These are phyloP conservation scores for Drosophila gaucha DNA, from an alignment of 2,888 invertebrate species.

Conservation along the genomic window DNA sequence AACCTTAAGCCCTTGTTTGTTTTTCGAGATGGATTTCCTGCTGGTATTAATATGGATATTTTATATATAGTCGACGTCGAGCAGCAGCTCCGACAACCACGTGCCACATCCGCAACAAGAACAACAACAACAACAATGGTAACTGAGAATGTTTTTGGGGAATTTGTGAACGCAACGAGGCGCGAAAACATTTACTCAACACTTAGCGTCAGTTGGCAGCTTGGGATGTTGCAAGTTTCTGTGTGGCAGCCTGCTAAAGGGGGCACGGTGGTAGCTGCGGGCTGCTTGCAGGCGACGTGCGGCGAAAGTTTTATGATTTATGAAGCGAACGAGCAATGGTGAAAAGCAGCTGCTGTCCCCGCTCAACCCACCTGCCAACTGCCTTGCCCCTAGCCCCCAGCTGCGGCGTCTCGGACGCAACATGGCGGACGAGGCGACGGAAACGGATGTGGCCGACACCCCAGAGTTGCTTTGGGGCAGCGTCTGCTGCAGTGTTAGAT, in stretches of 20 bases:
- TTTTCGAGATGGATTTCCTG: conserved; percentile 14
- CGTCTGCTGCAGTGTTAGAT: conserved; percentile 26
- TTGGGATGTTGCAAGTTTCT: conserved; percentile 55
- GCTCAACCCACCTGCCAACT: background rate
- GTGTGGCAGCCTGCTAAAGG: background rate
- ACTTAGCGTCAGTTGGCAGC: conserved; percentile 73
- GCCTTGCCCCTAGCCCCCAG: background rate
- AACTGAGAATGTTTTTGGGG: conserved; percentile 62
- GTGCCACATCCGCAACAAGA: conserved; percentile 59
- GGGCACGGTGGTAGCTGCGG: conserved; percentile 6
- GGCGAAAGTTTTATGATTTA: conserved; percentile 79
- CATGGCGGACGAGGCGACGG: conserved; percentile 41
- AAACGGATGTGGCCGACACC: conserved; percentile 61
- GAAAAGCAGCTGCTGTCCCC: conserved; percentile 49
- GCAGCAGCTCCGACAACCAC: conserved; percentile 44
- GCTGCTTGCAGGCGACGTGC: conserved; percentile 59
- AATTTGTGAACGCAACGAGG: conserved; percentile 75
- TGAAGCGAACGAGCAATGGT: conserved; percentile 63
- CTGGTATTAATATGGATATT: conserved; percentile 43
- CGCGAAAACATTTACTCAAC: conserved; percentile 80
- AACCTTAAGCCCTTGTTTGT: background rate
- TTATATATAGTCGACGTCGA: conserved; percentile 12
- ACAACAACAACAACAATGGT: conserved; percentile 16
- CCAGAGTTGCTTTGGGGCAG: conserved; percentile 29
- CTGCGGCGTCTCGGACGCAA: conserved; percentile 34